Base-by-base conservation (phyloP, 1,140 invertebrate species). In the Nylanderia fulva region DNA sequence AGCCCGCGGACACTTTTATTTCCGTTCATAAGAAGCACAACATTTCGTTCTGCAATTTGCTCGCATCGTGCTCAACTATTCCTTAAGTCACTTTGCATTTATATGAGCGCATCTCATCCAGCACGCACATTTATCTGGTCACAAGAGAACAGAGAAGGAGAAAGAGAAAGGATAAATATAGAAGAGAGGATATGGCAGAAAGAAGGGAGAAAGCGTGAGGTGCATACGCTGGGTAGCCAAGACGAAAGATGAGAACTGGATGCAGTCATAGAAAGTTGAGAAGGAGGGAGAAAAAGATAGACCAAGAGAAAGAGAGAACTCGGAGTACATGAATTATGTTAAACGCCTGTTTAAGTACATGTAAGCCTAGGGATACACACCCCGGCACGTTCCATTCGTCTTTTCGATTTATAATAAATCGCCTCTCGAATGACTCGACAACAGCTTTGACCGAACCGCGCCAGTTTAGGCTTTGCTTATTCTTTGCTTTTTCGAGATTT, bases 291-390 rank as follows among this genome's bases (percentile, higher is more conserved):
- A 33, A 3, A 33, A 3, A 33, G 29, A 33, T 1, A 33, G 29
- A n/a, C n/a, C n/a, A n/a, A 33, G 29, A 33, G 45, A 48, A 15
- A 18, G 15, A 48, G 68, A 77, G 60, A 45, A 71, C 45, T 13
- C 69, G 80, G 85, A 90, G 90, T 92, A 92, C 92, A 94, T 94
- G 93, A 94, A 93, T 93, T 93, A 94, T 94, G 93, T 94, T 93
- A 93, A 94, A 94, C 91, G 93, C 90, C 91, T 93, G 92, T 93
- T 94, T 94, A 93, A 94, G 93, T 94, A 94, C 92, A 91, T 94
- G 92, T 93, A 92, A 88, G 92, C 91, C 90, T 91, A 90, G 90
- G 92, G 92, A 93, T 92, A 92, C 91, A 91, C 79, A 91, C 71
- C 77, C 48, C 36, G 71, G 33, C 92, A 87, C 88, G 91, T 86